phyloP scores from a whole-genome alignment of 2,888 invertebrate genomes.

The Hirtodrosophila trivittata region DNA sequence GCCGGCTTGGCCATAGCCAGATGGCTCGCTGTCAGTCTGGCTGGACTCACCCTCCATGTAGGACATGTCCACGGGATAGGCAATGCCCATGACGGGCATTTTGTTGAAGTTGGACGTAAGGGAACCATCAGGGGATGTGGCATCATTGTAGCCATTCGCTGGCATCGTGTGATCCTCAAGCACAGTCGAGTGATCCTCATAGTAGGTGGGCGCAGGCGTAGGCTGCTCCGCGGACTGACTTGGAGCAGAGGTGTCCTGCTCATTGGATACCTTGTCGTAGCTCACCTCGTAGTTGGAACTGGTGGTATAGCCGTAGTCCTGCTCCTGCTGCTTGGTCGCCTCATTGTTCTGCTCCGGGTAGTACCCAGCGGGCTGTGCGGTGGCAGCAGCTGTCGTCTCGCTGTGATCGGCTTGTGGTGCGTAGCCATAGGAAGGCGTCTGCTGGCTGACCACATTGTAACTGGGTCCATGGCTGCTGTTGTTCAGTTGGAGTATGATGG shows the following conservation, averaged over 20 bases:
- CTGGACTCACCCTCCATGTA: conserved; percentile 71
- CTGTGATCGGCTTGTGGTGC: conserved; percentile 53
- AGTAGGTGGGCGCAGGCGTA: conserved; percentile 47
- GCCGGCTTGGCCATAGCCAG: conserved; percentile 46
- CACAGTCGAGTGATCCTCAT: conserved; percentile 59
- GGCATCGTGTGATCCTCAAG: conserved; percentile 81
- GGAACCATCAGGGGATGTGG: conserved; percentile 42
- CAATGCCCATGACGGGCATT: conserved; percentile 82
- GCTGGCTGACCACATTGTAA: conserved; percentile 79
- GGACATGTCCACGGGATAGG: conserved; percentile 81
- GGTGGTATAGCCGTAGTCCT: conserved; percentile 60
- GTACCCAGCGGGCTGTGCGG: conserved; percentile 49
- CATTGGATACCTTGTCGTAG: conserved; percentile 55
- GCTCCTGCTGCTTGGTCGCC: conserved; percentile 48
- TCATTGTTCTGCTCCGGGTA: conserved; percentile 57
- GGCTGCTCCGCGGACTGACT: conserved; percentile 44
- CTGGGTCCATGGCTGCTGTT: conserved; percentile 83
- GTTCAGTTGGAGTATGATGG: conserved; percentile 88
- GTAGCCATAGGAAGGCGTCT: conserved; percentile 60
- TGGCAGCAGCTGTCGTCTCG: conserved; percentile 65
- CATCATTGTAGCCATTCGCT: conserved; percentile 71
- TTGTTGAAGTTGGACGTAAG: conserved; percentile 82
- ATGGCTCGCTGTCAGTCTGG: conserved; percentile 47
- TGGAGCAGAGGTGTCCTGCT: conserved; percentile 42
- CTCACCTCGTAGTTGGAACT: conserved; percentile 32